Evolutionary conservation across 2,888 invertebrate species (phyloP).

Genomic region (Pyralis farinalis): DNA sequence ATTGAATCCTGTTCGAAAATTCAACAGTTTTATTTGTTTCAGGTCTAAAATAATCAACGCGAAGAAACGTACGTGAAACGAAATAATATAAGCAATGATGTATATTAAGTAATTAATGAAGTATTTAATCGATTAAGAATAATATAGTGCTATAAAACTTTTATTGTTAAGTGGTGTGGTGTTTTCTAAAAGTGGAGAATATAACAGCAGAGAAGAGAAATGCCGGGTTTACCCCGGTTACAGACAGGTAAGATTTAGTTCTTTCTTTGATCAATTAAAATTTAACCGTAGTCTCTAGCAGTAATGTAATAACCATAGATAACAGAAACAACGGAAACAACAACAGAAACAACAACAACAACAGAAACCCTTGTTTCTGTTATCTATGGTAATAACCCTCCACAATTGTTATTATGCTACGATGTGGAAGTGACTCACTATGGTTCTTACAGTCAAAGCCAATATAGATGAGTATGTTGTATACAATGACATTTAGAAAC

Average conservation of each 20-base stretch:
- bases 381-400: no score
- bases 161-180: constrained; percentile 33
- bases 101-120: constrained; percentile 12
- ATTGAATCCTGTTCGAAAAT: neutral
- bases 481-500: no score
- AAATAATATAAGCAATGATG: constrained; percentile 18
- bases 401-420: no score
- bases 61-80: constrained; percentile 22
- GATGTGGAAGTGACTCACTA: no score
- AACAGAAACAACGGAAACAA: no score
- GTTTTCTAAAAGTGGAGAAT: constrained; percentile 66
- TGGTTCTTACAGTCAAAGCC: no score
- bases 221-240: constrained; percentile 64
- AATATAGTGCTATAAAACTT: constrained; percentile 15
- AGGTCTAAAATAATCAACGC: constrained; percentile 47
- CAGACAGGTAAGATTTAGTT: constrained; percentile 58
- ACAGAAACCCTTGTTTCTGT: no score
- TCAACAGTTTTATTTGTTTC: constrained; percentile 43
- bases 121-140: constrained; percentile 1
- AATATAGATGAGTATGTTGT: no score
- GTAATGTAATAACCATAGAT: neutral
- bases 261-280: neutral
- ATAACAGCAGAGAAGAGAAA: constrained; percentile 46
- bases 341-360: no score
- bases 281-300: neutral